phyloP scores from a whole-genome alignment of 2,113 vertebrate genomes.

The Anthoscopus minutus region DNA sequence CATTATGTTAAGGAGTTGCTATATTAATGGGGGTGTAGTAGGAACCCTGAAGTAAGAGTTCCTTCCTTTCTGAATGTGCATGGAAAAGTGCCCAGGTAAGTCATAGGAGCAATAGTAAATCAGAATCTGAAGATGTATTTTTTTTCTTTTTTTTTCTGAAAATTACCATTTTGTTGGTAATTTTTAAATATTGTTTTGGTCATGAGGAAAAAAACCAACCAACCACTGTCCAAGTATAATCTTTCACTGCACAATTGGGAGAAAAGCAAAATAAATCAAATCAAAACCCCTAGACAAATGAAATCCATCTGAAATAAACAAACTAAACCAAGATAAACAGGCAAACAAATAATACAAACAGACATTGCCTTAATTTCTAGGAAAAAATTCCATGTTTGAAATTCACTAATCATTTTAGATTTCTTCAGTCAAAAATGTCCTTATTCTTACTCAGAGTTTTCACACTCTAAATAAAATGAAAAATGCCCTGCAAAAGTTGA shows the following conservation, averaged over 20 bases:
- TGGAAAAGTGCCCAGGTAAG: neutral
- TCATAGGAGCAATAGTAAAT: conserved; percentile 1
- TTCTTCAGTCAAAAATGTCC: neutral
- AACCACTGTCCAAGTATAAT: neutral
- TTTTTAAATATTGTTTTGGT: neutral
- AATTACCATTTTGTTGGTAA: too few relatives aligned
- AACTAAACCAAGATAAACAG: neutral
- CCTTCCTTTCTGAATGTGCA: neutral
- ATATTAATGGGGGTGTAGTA: conserved; percentile 51
- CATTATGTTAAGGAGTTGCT: conserved; percentile 66
- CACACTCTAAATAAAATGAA: neutral
- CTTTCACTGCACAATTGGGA: neutral
- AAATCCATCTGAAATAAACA: neutral
- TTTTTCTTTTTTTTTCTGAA: neutral
- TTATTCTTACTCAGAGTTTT: neutral
- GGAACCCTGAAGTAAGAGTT: neutral
- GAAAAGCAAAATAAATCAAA: neutral
- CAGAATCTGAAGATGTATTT: neutral
- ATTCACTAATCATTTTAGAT: neutral
- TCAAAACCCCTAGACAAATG: neutral
- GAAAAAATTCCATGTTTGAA: neutral
- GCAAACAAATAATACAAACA: neutral
- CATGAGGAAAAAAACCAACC: neutral
- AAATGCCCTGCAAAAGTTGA: neutral
- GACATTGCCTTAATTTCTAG: neutral